Evolutionary conservation across 1,140 invertebrate genomes (phyloP), one percentile per base, ranked within the genome.

Genomic region (Eriosoma lanigerum): DNA sequence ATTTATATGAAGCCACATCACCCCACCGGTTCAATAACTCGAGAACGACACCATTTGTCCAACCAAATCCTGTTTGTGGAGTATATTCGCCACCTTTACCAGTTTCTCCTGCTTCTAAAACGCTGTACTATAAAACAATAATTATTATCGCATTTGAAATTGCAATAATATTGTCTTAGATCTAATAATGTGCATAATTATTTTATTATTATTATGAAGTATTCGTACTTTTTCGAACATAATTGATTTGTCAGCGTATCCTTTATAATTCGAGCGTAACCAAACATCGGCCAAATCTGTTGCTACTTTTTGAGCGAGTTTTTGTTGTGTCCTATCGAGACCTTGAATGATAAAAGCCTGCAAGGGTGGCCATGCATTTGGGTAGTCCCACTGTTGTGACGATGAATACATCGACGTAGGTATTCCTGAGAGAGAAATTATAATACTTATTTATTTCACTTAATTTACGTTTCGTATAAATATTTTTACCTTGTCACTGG

Each of bases 61-160:
- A 98, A 3, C 96, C 96, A 85, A 98, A 98, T 15, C 96, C 96
- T 17, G 89, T 88, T 85, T 97, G 94, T 0, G 96, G 92, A 0
- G 87, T 87, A 85, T 98, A 98, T 86, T 98, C 96, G 0, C 96
- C 96, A 1, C 96, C 96, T 9, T 91, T 90, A 0, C 96, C 96
- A 52, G 90, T 89, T 26, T 88, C 86, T 4, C 94, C 94, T 0
- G 90, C 89, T 54, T 88, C 84, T 62, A 89, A 85, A 0, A 91
- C 92, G 84, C 92, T 90, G 83, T 97, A 97, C 90, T 91, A 85
- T 62, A 87, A 87, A 85, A 82, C 81, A 82, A 21, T 29, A n/a
- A n/a, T n/a, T n/a, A n/a, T n/a, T n/a, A n/a, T n/a, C n/a, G n/a
- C n/a, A n/a, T n/a, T n/a, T n/a, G n/a, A n/a, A n/a, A n/a, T n/a